Conservation (phyloP, 2,888 invertebrate genomes). For the Pristionchus exspectatus region DNA sequence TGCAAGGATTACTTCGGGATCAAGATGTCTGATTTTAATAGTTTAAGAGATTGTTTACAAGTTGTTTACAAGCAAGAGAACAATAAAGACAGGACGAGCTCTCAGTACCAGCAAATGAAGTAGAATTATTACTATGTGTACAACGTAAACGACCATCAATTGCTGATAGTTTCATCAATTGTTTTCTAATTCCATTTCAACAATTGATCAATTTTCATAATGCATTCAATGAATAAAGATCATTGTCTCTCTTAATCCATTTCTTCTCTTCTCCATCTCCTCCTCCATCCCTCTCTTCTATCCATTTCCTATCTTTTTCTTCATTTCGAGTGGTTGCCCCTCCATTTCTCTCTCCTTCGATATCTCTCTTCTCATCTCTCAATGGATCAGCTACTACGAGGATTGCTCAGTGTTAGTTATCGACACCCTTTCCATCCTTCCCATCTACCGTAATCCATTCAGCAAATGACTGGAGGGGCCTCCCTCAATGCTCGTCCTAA, state of each 20-base stretch:
- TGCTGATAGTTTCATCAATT: too few species aligned
- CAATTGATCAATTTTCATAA: too few species aligned
- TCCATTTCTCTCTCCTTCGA: background rate
- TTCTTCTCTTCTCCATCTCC: background rate
- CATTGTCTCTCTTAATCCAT: background rate
- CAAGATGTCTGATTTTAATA: too few species aligned
- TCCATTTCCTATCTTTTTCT: background rate
- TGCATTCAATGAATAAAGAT: background rate
- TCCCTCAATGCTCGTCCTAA: constrained; percentile 41
- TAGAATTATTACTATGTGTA: too few species aligned
- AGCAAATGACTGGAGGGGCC: constrained; percentile 44
- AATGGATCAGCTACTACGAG: constrained; percentile 47
- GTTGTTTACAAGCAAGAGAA: too few species aligned
- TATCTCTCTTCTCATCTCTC: background rate
- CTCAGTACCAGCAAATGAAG: too few species aligned
- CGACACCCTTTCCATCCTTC: background rate
- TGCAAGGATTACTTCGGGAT: too few species aligned
- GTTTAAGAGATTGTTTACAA: too few species aligned
- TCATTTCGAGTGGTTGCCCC: background rate
- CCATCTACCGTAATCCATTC: background rate
- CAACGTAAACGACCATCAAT: too few species aligned
- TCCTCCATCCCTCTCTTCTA: background rate
- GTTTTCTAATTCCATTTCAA: too few species aligned
- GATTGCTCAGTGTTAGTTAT: constrained; percentile 38
- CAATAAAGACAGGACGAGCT: too few species aligned